Conservation (phyloP, 2,113 vertebrate species). For the Otolemur garnettii region DNA sequence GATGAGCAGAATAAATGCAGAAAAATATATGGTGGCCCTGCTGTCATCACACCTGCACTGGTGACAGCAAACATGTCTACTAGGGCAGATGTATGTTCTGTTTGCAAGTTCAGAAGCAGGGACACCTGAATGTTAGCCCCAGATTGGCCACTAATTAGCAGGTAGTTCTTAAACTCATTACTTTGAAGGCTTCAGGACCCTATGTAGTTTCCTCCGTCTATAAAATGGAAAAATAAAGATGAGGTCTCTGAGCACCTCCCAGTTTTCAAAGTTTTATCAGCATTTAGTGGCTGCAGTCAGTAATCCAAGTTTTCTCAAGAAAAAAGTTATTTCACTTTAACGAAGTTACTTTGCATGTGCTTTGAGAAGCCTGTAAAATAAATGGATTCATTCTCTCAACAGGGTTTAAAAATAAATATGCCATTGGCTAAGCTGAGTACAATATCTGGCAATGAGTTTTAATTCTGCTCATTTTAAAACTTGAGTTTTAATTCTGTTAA, state of each 20-base stretch:
- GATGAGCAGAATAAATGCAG: background rate
- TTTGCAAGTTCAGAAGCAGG: slow-evolving; percentile 16
- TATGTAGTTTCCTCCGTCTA: background rate
- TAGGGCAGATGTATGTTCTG: background rate
- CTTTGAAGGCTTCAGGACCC: background rate
- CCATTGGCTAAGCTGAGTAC: background rate
- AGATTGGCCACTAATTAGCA: background rate
- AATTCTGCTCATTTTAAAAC: background rate
- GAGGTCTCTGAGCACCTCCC: background rate
- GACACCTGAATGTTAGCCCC: background rate
- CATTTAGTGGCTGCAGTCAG: background rate
- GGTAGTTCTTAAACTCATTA: slow-evolving; percentile 38
- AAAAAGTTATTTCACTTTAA: background rate
- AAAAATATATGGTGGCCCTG: background rate
- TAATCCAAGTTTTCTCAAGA: slow-evolving; percentile 44
- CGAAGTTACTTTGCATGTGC: background rate
- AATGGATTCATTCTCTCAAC: background rate
- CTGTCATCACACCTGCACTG: background rate
- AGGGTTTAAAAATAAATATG: background rate
- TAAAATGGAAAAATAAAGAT: slow-evolving; percentile 36
- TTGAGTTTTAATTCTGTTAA: background rate
- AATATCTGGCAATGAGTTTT: background rate
- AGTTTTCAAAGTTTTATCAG: slow-evolving; percentile 46
- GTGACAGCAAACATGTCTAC: background rate
- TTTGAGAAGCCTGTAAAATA: slow-evolving; percentile 26